These are phyloP conservation scores for Ibycter americanus DNA, from an alignment of 2,797 vertebrate species.

Conservation along the genomic window DNA sequence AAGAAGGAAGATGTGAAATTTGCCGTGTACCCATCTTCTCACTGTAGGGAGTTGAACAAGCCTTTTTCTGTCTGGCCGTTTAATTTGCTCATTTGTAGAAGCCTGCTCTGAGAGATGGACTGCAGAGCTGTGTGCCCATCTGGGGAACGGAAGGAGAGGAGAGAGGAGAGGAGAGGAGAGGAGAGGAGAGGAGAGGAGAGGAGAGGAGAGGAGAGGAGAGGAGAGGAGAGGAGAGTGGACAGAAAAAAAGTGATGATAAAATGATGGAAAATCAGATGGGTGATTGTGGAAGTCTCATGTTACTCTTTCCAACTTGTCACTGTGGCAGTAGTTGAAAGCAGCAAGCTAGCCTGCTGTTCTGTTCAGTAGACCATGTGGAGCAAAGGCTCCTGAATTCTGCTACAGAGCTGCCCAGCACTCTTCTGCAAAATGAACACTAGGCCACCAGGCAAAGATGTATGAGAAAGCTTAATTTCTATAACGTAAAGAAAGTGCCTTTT, in stretches of 20 bases:
- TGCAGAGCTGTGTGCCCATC: neutral
- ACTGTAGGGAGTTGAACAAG: neutral
- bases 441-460: neutral
- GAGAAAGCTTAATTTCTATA: neutral
- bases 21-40: neutral
- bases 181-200: no score
- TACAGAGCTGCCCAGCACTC: neutral
- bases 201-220: no score
- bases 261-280: neutral
- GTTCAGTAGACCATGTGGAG: neutral
- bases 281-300: neutral
- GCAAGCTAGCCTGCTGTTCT: neutral
- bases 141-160: neutral
- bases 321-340: neutral
- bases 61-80: neutral
- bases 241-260: neutral
- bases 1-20: neutral
- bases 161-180: neutral
- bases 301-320: neutral
- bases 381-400: neutral
- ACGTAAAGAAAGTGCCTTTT: neutral
- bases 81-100: neutral
- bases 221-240: no score
- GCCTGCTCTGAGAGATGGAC: neutral
- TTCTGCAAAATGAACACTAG: neutral